Conservation (phyloP, 2,888 invertebrate genomes). For the Amaurobius ferox region DNA sequence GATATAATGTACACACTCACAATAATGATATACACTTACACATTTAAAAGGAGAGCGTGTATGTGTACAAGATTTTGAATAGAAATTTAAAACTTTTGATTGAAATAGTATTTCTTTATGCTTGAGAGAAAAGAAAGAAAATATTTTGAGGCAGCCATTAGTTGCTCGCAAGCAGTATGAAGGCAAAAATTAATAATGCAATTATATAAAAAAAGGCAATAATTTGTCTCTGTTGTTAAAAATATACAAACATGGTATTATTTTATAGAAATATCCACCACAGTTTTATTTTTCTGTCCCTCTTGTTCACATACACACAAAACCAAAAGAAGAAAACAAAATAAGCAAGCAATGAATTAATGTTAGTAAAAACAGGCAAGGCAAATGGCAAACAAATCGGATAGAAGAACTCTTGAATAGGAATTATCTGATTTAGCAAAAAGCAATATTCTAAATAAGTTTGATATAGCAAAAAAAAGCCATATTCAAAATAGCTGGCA, state of each 20-base stretch:
- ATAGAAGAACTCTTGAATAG: not conserved
- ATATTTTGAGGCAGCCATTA: not conserved
- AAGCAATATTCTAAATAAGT: not conserved
- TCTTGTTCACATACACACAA: conserved; percentile 69
- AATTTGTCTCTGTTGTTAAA: not conserved
- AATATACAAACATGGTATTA: not conserved
- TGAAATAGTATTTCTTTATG: not conserved
- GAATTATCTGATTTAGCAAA: not conserved
- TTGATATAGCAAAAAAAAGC: not conserved
- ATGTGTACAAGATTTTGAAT: conserved; percentile 53
- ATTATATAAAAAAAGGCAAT: not conserved
- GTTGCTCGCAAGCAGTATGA: conserved; percentile 3
- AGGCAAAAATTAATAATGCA: not conserved
- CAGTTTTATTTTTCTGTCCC: conserved; percentile 59
- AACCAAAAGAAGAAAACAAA: conserved; percentile 22
- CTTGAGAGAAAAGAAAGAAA: not conserved
- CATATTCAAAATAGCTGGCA: not conserved
- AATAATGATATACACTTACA: no score
- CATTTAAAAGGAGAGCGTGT: conserved; percentile 23
- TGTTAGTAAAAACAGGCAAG: conserved; percentile 21
- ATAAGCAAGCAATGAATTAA: conserved; percentile 17
- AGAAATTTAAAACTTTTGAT: not conserved
- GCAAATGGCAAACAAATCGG: not conserved
- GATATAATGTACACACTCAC: no score
- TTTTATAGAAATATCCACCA: conserved; percentile 36